Evolutionary conservation across 2,888 invertebrate species (phyloP), one percentile per base, ranked within the genome.

Genomic region (Fragum sueziense): DNA sequence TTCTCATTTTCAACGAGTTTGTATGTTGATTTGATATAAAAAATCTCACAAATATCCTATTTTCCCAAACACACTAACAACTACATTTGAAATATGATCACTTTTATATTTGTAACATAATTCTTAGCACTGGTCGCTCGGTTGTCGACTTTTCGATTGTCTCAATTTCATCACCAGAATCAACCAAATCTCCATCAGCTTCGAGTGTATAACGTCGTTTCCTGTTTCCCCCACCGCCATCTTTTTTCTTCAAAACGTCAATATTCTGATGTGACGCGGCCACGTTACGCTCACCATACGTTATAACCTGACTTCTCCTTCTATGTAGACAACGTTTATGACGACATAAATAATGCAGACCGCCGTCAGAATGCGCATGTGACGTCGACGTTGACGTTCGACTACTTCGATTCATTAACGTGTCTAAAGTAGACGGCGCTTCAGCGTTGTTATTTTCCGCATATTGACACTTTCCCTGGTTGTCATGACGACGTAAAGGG

Each of bases 341-440:
- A 67, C 86, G 86, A 82, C 88, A 88, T 17, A 87, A 54, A 57
- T 82, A 86, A 68, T 88, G 88, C 3, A 88, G 77, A 31, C 85
- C 83, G 6, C 88, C 88, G 51, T 88, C 88, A n/a, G 88, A 88
- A 73, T 88, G 88, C 41, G 88, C 86, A 75, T 88, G 88, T 29
- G 85, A 82, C 57, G 84, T 87, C 22, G 81, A 79, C 3, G 84
- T 79, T 17, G 77, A 75, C 22, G 79, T 78, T 25, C 80, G 68
- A 29, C 81, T 85, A 11, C 84, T 84, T 25, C 75, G 59, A 59
- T 86, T 87, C 33, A 86, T 59, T 20, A 83, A n/a, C 0, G 86
- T 86, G 47, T 88, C 86, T 57, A 81, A 72, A 20, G 88, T 86
- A 20, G 85, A 84, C 9, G 75, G 78, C 47, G 84, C 81, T 22